phyloP scores from a whole-genome alignment of 2,113 vertebrate species.

The Tragelaphus buxtoni region DNA sequence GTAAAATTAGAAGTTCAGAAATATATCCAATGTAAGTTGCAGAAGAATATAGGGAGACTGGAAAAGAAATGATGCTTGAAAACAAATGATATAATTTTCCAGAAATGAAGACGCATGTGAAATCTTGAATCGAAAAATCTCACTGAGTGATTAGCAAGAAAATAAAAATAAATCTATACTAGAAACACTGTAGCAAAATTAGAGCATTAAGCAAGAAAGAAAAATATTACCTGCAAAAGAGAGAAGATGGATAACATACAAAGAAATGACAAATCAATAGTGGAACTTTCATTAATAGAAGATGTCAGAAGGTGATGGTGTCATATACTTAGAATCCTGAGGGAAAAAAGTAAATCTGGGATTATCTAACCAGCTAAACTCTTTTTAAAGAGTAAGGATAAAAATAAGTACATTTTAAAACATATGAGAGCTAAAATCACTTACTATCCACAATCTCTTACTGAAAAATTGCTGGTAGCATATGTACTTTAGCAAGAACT shows the following conservation, averaged over 20 bases:
- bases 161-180: not conserved
- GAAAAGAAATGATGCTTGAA: not conserved
- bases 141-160: not conserved
- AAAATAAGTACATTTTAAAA: not conserved
- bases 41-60: not conserved
- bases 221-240: not conserved
- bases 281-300: not conserved
- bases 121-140: not conserved
- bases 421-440: not conserved
- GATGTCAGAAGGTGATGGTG: not conserved
- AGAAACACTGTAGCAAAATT: not conserved
- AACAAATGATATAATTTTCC: not conserved
- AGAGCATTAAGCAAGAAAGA: not conserved
- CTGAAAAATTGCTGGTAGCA: not conserved
- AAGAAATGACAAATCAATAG: not conserved
- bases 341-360: not conserved
- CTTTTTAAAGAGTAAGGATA: not conserved
- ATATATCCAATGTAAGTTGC: not conserved
- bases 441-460: not conserved
- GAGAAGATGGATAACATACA: not conserved
- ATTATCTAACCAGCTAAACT: not conserved
- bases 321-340: not conserved
- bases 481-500: not conserved
- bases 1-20: not conserved
- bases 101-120: not conserved